Evolutionary conservation across 2,888 invertebrate species (phyloP).

Genomic region (Smittia aterrima): DNA sequence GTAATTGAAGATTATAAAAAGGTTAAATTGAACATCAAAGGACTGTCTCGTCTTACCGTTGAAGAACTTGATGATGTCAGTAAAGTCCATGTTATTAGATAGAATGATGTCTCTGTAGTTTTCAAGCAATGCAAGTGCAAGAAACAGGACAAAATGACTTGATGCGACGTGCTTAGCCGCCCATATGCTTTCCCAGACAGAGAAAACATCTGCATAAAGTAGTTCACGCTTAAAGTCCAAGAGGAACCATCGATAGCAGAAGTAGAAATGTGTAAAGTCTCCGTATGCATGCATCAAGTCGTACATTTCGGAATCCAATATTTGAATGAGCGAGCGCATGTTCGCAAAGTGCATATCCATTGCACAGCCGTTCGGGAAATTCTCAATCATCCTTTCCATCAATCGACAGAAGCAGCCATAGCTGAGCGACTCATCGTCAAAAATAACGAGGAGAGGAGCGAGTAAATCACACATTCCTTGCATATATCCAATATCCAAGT

Average conservation of each 20-base stretch:
- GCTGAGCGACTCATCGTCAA: slow-evolving; percentile 87
- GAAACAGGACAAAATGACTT: slow-evolving; percentile 86
- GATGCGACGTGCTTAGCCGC: slow-evolving; percentile 84
- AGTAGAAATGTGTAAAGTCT: slow-evolving; percentile 96
- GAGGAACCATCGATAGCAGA: slow-evolving; percentile 96
- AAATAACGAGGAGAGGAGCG: slow-evolving; percentile 86
- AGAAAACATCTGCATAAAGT: slow-evolving; percentile 89
- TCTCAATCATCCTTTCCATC: slow-evolving; percentile 87
- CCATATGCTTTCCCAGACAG: slow-evolving; percentile 96
- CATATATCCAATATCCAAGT: slow-evolving; percentile 91
- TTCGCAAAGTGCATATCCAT: slow-evolving; percentile 97
- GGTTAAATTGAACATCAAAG: slow-evolving; percentile 36
- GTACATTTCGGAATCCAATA: slow-evolving; percentile 89
- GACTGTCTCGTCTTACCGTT: slow-evolving; percentile 66
- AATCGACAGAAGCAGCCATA: slow-evolving; percentile 89
- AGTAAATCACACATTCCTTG: slow-evolving; percentile 97
- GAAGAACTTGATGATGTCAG: slow-evolving; percentile 96
- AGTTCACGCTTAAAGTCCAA: slow-evolving; percentile 94
- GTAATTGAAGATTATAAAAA: slow-evolving; percentile 48
- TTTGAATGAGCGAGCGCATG: slow-evolving; percentile 86
- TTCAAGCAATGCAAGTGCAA: slow-evolving; percentile 87
- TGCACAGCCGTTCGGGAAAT: slow-evolving; percentile 88
- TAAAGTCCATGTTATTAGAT: slow-evolving; percentile 96
- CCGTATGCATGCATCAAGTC: slow-evolving; percentile 93
- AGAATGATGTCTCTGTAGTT: slow-evolving; percentile 92